Base-by-base conservation (phyloP, 2,888 invertebrate species). In the Octodonta nipae region DNA sequence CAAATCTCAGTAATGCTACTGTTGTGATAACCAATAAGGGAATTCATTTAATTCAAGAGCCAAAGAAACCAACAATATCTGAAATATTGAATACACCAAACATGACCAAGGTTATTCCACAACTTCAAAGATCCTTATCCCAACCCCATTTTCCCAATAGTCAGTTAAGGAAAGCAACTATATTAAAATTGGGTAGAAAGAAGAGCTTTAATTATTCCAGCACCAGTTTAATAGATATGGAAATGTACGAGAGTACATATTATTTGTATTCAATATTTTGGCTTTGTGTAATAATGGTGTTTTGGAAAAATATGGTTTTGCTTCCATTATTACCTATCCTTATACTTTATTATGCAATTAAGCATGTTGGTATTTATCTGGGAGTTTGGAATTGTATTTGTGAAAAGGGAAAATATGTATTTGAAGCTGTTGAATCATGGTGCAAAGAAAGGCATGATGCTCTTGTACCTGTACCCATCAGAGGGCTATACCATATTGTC, bases 231-330 rank as follows among this genome's bases (percentile, higher is more conserved):
- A 44, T 47, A 2, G 56, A 61, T 15, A 64, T 68, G 33, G 56
- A 55, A 20, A 60, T 60, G 35, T 69, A 73, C 36, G 73, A 72
- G 42, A 78, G 79, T 41, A 74, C 74, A 10, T 65, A 73, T 24
- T 86, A 82, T 51, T 75, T 86, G 49, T 84, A 80, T 50, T 69
- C 76, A 3, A 61, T 89, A 7, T 67, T 88, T 44, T 88, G 86
- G 67, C 81, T 80, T 2, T 87, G 89, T 47, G 63, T 79, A 5
- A 72, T 81, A 32, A 86, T 89, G 64, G 68, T 88, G 15, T 67
- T 91, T 10, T 91, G 88, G 79, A 82, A 83, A 48, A 78, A 89
- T 51, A 71, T 82, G 31, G 86, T 88, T 82, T 61, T 86, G 38
- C 61, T 86, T 41, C 75, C 81, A 5, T 68, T 89, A 13, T 66